A percentile compares a stretch with the other conserved stretches of the same genome.
Conservation (phyloP, 1,140 invertebrate genomes). For the Drosophila parabipectinata region DNA sequence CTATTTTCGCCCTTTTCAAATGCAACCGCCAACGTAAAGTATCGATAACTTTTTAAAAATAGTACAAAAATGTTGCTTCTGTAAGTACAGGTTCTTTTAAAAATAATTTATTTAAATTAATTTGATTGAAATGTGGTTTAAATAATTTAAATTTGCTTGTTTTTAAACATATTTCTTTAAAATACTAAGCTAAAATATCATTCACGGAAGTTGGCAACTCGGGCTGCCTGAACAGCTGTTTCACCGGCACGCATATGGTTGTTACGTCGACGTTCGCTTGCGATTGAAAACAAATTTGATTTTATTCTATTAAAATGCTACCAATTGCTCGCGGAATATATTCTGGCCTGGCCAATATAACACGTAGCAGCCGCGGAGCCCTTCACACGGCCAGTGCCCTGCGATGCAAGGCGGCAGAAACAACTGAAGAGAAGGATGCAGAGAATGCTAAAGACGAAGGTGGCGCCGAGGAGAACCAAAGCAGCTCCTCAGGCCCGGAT, state of each 20-base stretch:
- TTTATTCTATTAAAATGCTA: slow-evolving; percentile 65
- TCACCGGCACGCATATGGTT: slow-evolving; percentile 17
- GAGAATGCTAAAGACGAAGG: slow-evolving; percentile 1
- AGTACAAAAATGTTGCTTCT: background rate
- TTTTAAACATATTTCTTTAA: background rate
- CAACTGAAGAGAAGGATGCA: slow-evolving; percentile 19
- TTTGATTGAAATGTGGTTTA: too few species aligned
- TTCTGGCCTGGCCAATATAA: slow-evolving; percentile 24
- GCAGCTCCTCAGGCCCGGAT: slow-evolving; percentile 22
- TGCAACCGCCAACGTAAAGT: background rate
- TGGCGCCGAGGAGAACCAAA: slow-evolving; percentile 2
- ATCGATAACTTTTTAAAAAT: slow-evolving; percentile 12
- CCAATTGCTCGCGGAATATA: slow-evolving; percentile 53
- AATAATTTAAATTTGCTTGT: too few species aligned
- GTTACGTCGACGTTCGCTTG: slow-evolving; percentile 55
- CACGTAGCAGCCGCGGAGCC: slow-evolving; percentile 32
- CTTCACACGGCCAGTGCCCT: slow-evolving; percentile 49
- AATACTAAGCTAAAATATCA: background rate
- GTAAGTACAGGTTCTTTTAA: background rate
- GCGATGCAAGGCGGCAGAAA: slow-evolving; percentile 31
- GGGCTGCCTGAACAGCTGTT: slow-evolving; percentile 19
- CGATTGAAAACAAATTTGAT: slow-evolving; percentile 12
- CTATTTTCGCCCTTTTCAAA: slow-evolving; percentile 25
- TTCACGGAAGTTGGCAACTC: background rate
- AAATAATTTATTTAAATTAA: too few species aligned